A percentile compares a stretch with the other conserved stretches of the same genome.
These are phyloP conservation scores for Lepus americanus DNA, from an alignment of 2,113 vertebrate genomes.

Conservation along the genomic window DNA sequence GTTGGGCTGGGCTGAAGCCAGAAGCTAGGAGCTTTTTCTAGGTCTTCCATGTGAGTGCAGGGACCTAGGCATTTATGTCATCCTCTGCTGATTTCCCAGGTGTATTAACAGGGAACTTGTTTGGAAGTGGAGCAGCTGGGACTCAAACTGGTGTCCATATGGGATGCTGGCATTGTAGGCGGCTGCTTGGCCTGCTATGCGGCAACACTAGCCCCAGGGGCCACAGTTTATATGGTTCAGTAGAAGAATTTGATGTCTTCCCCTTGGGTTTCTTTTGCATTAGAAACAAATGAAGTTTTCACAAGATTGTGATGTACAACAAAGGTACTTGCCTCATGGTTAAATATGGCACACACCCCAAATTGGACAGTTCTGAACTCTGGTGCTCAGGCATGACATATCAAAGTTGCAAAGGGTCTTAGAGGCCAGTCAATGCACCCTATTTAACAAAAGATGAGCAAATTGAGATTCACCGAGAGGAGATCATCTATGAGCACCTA, in stretches of 20 bases:
- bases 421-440: neutral
- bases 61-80: too few relatives aligned
- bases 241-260: neutral
- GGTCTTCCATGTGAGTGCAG: too few relatives aligned
- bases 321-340: neutral
- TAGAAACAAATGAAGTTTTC: conserved; percentile 5
- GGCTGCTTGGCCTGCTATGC: too few relatives aligned
- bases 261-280: neutral
- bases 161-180: too few relatives aligned
- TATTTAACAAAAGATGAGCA: neutral
- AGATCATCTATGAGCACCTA: neutral
- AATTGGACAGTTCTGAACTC: neutral
- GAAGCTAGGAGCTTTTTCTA: too few relatives aligned
- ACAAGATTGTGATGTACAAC: neutral
- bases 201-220: neutral
- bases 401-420: neutral
- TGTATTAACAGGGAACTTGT: too few relatives aligned
- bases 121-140: too few relatives aligned
- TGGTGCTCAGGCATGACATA: neutral
- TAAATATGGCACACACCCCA: neutral
- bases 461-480: neutral
- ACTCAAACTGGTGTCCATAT: too few relatives aligned
- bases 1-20: too few relatives aligned
- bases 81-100: too few relatives aligned
- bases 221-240: neutral